Evolutionary conservation across 2,888 invertebrate species (phyloP), one percentile per base, ranked within the genome.

Genomic region (Trissoscelio sp.): DNA sequence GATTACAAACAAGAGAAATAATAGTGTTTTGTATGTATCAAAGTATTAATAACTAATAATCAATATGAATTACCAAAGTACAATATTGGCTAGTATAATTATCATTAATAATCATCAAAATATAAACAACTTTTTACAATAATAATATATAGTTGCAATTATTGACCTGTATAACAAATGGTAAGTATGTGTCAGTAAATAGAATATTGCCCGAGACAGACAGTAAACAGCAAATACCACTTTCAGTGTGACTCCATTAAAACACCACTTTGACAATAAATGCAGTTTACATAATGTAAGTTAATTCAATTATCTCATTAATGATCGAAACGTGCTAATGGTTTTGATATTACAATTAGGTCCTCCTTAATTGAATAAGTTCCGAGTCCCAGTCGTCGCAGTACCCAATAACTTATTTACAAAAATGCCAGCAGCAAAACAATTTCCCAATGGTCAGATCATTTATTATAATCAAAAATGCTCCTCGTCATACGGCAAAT

Each of bases 221-320:
- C 9, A 58, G 16, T 20, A 12, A 37, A 22, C n/a, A 22, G 2
- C 7, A 22, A 39, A 37, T 39, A 37, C 12, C 44, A 44, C n/a
- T 64, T 24, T 64, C 48, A 37, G 0, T 22, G 48, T 51, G 42
- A 44, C 22, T 28, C 1, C 16, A 6, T 28, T 64, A 51, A 64
- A 64, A 37, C 14, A 37, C n/a, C 51, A 34, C 64, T 64, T 64
- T 64, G 64, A 64, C 64, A 64, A 64, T 46, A 46, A 46, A 11
- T 48, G 37, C 22, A 64, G 37, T 48, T 51, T 62, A 24, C 62
- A 46, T 62, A 22, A 48, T 51, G n/a, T 14, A 44, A 51, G 31
- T 39, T 66, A 39, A 66, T 53, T 37, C 1, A 66, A 51, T 53
- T 66, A 53, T 39, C 22, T 66, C 22, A 6, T 53, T 66, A 22